These are phyloP conservation scores for Magallana ariakensis DNA, from an alignment of 1,140 invertebrate species.

Conservation along the genomic window DNA sequence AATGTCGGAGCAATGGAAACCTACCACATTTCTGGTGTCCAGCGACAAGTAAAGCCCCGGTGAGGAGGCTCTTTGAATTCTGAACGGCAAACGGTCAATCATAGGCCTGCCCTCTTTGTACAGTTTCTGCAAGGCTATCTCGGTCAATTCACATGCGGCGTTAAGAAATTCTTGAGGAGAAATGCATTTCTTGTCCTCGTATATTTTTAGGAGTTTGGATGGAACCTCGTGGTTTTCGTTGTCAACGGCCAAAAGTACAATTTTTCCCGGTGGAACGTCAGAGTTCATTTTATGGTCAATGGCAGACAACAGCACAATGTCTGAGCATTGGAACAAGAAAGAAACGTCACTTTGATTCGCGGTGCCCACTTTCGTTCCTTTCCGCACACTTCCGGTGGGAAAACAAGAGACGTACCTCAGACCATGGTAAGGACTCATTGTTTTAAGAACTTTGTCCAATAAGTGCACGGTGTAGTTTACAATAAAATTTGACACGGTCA, in stretches of 20 bases:
- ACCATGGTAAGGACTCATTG: conserved; percentile 38
- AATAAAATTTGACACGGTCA: conserved; percentile 62
- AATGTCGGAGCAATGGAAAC: conserved; percentile 67
- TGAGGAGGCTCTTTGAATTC: conserved; percentile 60
- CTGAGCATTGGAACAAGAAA: conserved; percentile 63
- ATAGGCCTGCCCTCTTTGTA: conserved; percentile 63
- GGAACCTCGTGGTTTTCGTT: conserved; percentile 28
- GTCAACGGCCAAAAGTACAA: conserved; percentile 59
- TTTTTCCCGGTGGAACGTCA: conserved; percentile 67
- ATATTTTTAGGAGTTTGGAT: conserved; percentile 46
- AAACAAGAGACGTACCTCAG: conserved; percentile 64
- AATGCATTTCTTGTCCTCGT: conserved; percentile 50
- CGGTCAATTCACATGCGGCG: conserved; percentile 61
- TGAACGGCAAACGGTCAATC: conserved; percentile 71
- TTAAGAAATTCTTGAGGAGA: conserved; percentile 57
- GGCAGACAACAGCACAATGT: conserved; percentile 54
- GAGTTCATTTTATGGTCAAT: conserved; percentile 52
- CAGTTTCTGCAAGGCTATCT: conserved; percentile 65
- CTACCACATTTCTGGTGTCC: conserved; percentile 68
- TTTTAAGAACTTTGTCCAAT: conserved; percentile 64
- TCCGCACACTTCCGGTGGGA: conserved; percentile 64
- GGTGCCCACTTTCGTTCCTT: conserved; percentile 62
- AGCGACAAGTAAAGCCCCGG: conserved; percentile 62
- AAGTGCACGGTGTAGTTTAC: conserved; percentile 68
- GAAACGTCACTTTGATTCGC: conserved; percentile 68